phyloP scores from a whole-genome alignment of 1,140 invertebrate genomes.

The Oppia nitens region DNA sequence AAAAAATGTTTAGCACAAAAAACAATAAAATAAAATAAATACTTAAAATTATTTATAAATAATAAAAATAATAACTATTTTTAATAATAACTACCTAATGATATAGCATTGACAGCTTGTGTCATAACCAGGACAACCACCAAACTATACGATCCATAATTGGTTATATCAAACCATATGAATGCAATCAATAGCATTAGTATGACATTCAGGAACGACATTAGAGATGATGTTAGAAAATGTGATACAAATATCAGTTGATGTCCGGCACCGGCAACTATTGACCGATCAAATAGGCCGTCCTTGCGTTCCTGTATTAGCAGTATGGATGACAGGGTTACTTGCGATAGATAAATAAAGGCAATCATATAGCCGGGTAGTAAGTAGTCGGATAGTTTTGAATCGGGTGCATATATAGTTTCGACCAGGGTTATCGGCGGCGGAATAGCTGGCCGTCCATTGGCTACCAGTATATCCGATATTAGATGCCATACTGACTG shows the following conservation, averaged over 20 bases:
- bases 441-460: conserved; percentile 6
- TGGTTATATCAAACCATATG: neutral
- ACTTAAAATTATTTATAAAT: too few species aligned
- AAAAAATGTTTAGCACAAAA: too few species aligned
- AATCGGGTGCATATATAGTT: conserved; percentile 69
- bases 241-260: conserved; percentile 6
- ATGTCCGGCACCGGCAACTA: conserved; percentile 53
- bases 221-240: conserved; percentile 4
- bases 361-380: conserved; percentile 41
- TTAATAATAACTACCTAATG: neutral
- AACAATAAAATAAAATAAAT: too few species aligned
- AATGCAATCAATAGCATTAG: conserved; percentile 6
- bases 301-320: conserved; percentile 81
- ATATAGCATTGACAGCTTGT: conserved; percentile 3
- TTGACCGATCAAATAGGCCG: conserved; percentile 65
- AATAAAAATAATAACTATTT: too few species aligned
- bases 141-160: conserved; percentile 3
- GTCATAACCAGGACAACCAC: neutral
- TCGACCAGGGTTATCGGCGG: conserved; percentile 46
- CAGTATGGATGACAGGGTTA: conserved; percentile 76
- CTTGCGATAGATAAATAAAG: conserved; percentile 64
- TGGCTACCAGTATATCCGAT: neutral
- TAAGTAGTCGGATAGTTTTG: conserved; percentile 57
- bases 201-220: neutral
- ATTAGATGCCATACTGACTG: conserved; percentile 19